A percentile compares a stretch with the other conserved stretches of the same genome.
phyloP scores from a whole-genome alignment of 2,113 vertebrate genomes.

The Azemiops feae region DNA sequence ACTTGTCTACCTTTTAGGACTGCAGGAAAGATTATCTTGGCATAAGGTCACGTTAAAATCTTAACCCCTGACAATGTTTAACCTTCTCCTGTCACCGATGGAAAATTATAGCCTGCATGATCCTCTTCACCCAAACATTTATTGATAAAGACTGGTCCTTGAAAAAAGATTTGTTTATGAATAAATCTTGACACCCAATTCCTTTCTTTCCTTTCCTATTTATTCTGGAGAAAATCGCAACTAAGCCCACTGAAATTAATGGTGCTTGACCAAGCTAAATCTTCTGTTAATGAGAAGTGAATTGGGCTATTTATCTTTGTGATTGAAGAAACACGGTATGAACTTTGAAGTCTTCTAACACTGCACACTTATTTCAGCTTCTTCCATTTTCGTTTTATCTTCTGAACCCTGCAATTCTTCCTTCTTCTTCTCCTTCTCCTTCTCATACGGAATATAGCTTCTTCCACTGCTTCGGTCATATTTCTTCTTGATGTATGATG shows the following conservation, averaged over 20 bases:
- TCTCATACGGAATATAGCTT: not conserved
- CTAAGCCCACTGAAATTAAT: conserved; percentile 21
- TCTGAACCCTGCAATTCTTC: not conserved
- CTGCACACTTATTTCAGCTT: not conserved
- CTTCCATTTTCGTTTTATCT: conserved; percentile 7
- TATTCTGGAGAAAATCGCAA: conserved; percentile 14
- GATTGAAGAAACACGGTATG: conserved; percentile 10
- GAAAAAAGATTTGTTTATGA: not conserved
- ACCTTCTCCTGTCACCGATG: not conserved
- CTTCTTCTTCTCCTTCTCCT: not conserved
- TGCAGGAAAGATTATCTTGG: not conserved
- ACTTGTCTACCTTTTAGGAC: not conserved
- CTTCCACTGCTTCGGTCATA: conserved; percentile 1
- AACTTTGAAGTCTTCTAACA: conserved; percentile 10
- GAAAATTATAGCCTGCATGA: not conserved
- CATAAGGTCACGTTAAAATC: not conserved
- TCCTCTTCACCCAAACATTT: not conserved
- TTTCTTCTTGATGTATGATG: conserved; percentile 22
- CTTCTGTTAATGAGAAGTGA: conserved; percentile 24
- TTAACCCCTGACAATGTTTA: not conserved
- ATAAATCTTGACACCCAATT: not conserved
- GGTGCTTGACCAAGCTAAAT: conserved; percentile 18
- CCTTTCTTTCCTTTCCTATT: not conserved
- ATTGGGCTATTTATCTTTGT: conserved; percentile 28
- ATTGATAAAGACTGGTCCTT: not conserved